A percentile compares a stretch with the other conserved stretches of the same genome.
Conservation (phyloP, 1,140 invertebrate species). For the Centruroides sculpturatus region DNA sequence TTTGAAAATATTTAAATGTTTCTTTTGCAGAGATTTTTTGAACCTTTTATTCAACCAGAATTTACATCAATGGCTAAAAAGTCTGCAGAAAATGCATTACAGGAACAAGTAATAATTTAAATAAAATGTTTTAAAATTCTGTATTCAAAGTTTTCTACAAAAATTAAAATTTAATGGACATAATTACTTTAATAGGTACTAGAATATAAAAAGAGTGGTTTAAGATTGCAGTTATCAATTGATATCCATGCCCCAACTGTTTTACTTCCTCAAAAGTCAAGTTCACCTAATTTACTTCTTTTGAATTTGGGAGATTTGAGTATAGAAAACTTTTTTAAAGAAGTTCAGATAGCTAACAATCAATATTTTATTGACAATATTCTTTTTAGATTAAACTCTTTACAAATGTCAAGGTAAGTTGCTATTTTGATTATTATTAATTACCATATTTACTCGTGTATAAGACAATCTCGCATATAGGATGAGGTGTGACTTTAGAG, state of each 20-base stretch:
- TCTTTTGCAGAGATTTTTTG: slow-evolving; percentile 44
- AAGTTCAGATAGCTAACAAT: slow-evolving; percentile 22
- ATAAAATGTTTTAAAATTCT: too few relatives aligned
- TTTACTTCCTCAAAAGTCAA: slow-evolving; percentile 59
- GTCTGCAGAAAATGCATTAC: slow-evolving; percentile 13
- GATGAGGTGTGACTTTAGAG: too few relatives aligned
- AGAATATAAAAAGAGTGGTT: slow-evolving; percentile 42
- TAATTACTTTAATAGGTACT: slow-evolving; percentile 21
- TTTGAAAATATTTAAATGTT: background rate
- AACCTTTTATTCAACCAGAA: slow-evolving; percentile 40
- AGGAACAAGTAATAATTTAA: slow-evolving; percentile 9
- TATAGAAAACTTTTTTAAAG: slow-evolving; percentile 67
- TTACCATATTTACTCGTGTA: too few relatives aligned
- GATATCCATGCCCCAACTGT: slow-evolving; percentile 58
- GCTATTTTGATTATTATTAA: too few relatives aligned
- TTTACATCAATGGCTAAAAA: slow-evolving; percentile 29
- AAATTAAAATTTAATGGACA: too few relatives aligned
- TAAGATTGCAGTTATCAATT: slow-evolving; percentile 49
- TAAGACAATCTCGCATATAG: too few relatives aligned
- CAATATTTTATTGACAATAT: slow-evolving; percentile 44
- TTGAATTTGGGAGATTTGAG: slow-evolving; percentile 58
- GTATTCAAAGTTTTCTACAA: too few relatives aligned
- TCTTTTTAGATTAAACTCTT: slow-evolving; percentile 46
- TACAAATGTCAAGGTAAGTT: slow-evolving; percentile 42
- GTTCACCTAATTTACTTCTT: slow-evolving; percentile 61